Conservation (phyloP, 1,140 invertebrate genomes). For the Trinorchestia longiramus region DNA sequence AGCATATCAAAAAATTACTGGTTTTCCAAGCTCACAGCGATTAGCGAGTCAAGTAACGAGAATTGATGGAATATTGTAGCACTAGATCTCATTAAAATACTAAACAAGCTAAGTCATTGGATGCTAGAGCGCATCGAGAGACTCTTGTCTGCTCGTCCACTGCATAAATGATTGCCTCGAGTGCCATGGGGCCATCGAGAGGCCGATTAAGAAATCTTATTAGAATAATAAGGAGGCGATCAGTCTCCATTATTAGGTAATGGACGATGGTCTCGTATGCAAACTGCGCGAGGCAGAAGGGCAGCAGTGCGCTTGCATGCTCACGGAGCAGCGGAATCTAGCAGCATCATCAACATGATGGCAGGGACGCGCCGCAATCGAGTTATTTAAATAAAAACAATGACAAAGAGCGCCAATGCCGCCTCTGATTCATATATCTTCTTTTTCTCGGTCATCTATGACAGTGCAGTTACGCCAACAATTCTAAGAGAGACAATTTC, state of each 20-base stretch:
- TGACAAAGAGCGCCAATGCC: constrained; percentile 41
- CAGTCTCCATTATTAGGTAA: constrained; percentile 28
- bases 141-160: not conserved
- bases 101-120: not conserved
- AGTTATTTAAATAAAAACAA: constrained; percentile 35
- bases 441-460: constrained; percentile 49
- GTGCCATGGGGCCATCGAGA: not conserved
- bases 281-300: not conserved
- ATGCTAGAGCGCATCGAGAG: not conserved
- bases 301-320: not conserved
- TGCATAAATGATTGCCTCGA: not conserved
- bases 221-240: constrained; percentile 1
- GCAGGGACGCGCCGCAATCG: not conserved
- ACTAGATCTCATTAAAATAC: constrained; percentile 2
- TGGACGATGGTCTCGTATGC: not conserved
- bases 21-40: not conserved
- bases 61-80: constrained; percentile 1
- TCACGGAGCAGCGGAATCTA: not conserved
- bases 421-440: constrained; percentile 46
- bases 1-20: not conserved
- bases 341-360: not conserved
- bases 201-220: constrained; percentile 29
- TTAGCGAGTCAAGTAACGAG: not conserved
- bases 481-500: constrained; percentile 50
- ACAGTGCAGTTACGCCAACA: constrained; percentile 41